Base-by-base conservation (phyloP, 2,113 vertebrate genomes). In the Falco punctatus region DNA sequence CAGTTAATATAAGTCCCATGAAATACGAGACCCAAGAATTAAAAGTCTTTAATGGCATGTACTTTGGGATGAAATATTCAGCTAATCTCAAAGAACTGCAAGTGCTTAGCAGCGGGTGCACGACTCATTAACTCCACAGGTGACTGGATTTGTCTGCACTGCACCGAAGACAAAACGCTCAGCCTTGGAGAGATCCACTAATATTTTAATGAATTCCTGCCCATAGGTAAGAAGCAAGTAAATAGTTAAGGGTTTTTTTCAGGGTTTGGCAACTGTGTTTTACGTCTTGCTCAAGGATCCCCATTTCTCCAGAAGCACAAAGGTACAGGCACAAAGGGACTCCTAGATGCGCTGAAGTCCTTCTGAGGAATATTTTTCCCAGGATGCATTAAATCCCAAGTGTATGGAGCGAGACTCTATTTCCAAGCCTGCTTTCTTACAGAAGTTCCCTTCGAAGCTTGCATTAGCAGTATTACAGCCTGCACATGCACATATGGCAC, bases 401-500 rank as follows among this genome's bases (percentile, higher is more conserved):
- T 3, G 57, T 38, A 55, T 15, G 67, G 72, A 54, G 26, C 22
- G 16, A 92, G 38, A 59, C 26, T 13, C 1, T 3, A 46, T 81
- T 84, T 86, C 48, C 49, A 78, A 83, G 28, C 15, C 18, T 73
- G 28, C 13, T 69, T 88, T 80, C 35, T 81, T 30, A 20, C 0
- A 40, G 51, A 55, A 62, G 1, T 0, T 83, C 10, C 46, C 23
- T 55, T 88, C 87, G 70, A 49, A 82, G 74, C 54, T 23, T 62
- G 52, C 5, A 32, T 59, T 35, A 48, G 40, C 81, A 77, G 11
- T 6, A 23, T 70, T 6, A 72, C 69, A 42, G 49, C 6, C 66
- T 67, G 70, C 40, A 55, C 3, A 2, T 13, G 27, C 23, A n/a
- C 2, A 0, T 10, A 13, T 5, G n/a, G 13, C 52, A 14, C 74